Conservation (phyloP, 2,113 vertebrate species). For the Crotalus helleri region DNA sequence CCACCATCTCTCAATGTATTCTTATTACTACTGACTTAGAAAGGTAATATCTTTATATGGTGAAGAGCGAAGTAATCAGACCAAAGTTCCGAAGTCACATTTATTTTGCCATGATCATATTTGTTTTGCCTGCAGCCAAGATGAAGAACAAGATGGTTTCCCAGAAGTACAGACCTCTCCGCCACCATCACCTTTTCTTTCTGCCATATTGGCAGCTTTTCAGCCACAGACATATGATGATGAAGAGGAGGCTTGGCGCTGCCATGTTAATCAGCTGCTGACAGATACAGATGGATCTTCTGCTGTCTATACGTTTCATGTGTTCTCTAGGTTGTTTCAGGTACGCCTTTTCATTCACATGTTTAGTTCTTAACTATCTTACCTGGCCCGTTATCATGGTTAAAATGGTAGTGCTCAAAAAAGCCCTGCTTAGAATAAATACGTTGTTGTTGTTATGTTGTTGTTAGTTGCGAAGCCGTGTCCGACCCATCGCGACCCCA, state of each 20-base stretch:
- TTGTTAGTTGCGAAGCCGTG: too few relatives aligned
- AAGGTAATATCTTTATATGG: not conserved
- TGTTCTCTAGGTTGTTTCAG: conserved; percentile 96
- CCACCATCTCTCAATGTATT: not conserved
- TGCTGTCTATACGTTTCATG: conserved; percentile 94
- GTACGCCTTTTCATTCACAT: conserved; percentile 57
- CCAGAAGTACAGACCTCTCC: conserved; percentile 88
- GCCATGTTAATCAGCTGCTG: conserved; percentile 96
- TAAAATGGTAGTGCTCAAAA: not conserved
- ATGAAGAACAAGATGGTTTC: conserved; percentile 89
- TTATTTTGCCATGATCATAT: conserved; percentile 5
- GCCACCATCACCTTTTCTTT: conserved; percentile 94
- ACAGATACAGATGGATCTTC: conserved; percentile 92
- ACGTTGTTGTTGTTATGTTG: too few relatives aligned
- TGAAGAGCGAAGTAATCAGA: not conserved
- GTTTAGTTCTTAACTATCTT: not conserved
- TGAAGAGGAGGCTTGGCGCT: conserved; percentile 97
- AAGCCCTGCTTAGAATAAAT: not conserved
- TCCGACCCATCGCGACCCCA: too few relatives aligned
- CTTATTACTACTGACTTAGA: not conserved
- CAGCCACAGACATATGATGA: conserved; percentile 88
- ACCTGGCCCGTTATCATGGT: not conserved
- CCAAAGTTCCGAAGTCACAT: not conserved
- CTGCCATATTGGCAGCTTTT: conserved; percentile 96
- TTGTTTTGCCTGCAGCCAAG: conserved; percentile 77